phyloP scores from a whole-genome alignment of 2,113 vertebrate species.

The Gambusia affinis region DNA sequence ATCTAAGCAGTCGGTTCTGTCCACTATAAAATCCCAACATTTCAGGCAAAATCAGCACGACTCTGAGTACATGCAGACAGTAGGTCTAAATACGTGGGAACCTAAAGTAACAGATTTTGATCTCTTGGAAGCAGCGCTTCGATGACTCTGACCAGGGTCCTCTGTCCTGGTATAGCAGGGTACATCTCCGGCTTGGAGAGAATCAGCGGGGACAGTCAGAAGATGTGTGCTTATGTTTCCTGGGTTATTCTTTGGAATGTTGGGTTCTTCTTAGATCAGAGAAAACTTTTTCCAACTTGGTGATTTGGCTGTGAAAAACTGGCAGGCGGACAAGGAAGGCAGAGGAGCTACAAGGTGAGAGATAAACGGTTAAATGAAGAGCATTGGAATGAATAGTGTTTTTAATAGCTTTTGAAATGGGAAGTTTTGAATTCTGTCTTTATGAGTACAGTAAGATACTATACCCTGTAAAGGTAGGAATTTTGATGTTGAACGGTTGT shows the following conservation, averaged over 20 bases:
- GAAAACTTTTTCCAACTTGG: conserved; percentile 38
- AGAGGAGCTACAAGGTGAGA: conserved; percentile 19
- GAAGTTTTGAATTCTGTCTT: conserved; percentile 1
- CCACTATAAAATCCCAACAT: too few relatives aligned
- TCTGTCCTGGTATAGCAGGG: conserved; percentile 6
- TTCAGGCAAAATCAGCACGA: too few relatives aligned
- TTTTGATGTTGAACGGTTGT: conserved; percentile 8
- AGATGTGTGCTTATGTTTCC: conserved; percentile 17
- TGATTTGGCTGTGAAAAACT: conserved; percentile 38
- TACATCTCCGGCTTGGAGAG: conserved; percentile 7
- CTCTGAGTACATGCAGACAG: too few relatives aligned
- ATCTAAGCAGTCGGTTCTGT: too few relatives aligned
- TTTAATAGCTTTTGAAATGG: background rate
- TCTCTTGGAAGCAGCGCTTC: background rate
- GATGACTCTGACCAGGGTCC: background rate
- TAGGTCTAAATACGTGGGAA: too few relatives aligned
- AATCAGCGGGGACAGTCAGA: conserved; percentile 46
- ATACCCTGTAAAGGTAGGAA: conserved; percentile 1
- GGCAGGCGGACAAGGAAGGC: conserved; percentile 39
- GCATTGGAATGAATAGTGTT: conserved; percentile 1
- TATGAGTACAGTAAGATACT: background rate
- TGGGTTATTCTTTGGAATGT: conserved; percentile 41
- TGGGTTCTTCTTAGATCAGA: conserved; percentile 42
- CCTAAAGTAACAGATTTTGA: too few relatives aligned
- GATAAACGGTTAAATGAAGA: conserved; percentile 26